Evolutionary conservation across 2,113 vertebrate species (phyloP), one percentile per base, ranked within the genome.

Genomic region (Callithrix jacchus): DNA sequence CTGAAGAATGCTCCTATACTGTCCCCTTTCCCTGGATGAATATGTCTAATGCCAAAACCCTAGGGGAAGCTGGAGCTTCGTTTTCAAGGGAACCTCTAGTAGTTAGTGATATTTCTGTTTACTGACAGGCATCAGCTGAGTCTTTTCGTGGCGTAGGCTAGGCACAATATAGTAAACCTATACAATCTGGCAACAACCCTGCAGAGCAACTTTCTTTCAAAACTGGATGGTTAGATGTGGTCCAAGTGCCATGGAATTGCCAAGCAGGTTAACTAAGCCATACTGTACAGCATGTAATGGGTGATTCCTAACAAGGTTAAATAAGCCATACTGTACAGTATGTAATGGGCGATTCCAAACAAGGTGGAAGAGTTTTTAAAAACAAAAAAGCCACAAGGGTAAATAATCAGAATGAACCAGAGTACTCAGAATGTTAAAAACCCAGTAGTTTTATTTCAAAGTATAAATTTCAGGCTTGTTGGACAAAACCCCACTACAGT

Each of bases 381-480:
- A 30, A 61, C 82, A 32, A 64, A 64, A 79, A 20, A 37, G 92
- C 42, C 18, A 30, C 35, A 89, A 94, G 20, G 14, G 58, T 49
- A 30, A 77, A 77, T 20, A 77, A 94, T 84, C 89, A 66, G 76
- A 98, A 99, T 97, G 74, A 98, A 97, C 84, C 92, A 98, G 94
- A 98, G 86, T 91, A 98, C 96, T 96, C 98, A 95, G 92, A 96
- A 96, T 64, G 58, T 98, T 98, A 98, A 97, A 99, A 99, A 98
- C 96, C 98, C 98, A 98, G 85, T 93, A 97, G 96, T 98, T 98
- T 99, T 99, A 99, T 99, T 99, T 98, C 98, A 98, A 99, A 99
- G 98, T 98, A 99, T 98, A 98, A 99, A 99, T 98, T 98, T 98
- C 98, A 98, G 98, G 97, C 97, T 98, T 97, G 94, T 97, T 97